phyloP scores from a whole-genome alignment of 2,888 invertebrate species.

The Agrotis exclamationis region DNA sequence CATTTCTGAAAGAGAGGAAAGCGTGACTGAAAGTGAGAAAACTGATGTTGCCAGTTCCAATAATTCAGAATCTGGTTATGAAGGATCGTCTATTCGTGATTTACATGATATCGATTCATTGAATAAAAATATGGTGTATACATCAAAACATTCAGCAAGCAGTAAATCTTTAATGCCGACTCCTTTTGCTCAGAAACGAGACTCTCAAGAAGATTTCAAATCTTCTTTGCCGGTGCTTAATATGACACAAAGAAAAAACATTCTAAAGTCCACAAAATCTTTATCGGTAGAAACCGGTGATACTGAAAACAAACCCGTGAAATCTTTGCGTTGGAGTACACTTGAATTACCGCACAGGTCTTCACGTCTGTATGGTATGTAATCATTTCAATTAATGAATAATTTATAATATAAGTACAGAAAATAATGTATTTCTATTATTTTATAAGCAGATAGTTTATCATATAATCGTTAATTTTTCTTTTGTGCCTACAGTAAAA shows the following conservation, averaged over 20 bases:
- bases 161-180: constrained; percentile 39
- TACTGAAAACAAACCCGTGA: constrained; percentile 70
- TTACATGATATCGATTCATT: constrained; percentile 66
- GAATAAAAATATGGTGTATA: constrained; percentile 51
- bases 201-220: constrained; percentile 65
- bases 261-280: constrained; percentile 76
- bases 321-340: constrained; percentile 82
- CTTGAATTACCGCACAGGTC: constrained; percentile 73
- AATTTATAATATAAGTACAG: no score
- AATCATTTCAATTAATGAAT: background rate
- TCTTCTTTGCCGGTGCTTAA: constrained; percentile 74
- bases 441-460: background rate
- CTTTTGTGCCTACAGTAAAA: background rate
- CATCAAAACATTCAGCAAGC: constrained; percentile 46
- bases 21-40: constrained; percentile 63
- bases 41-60: constrained; percentile 72
- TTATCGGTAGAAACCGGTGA: constrained; percentile 67
- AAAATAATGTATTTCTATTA: no score
- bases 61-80: constrained; percentile 81
- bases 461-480: background rate
- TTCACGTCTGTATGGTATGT: constrained; percentile 60
- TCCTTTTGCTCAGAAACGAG: constrained; percentile 5
- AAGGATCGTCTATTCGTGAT: constrained; percentile 75
- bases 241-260: constrained; percentile 65
- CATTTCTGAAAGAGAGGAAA: constrained; percentile 64